A percentile compares a stretch with the other conserved stretches of the same genome.
Conservation (phyloP, 2,113 vertebrate genomes). For the Chlorocebus sabaeus region DNA sequence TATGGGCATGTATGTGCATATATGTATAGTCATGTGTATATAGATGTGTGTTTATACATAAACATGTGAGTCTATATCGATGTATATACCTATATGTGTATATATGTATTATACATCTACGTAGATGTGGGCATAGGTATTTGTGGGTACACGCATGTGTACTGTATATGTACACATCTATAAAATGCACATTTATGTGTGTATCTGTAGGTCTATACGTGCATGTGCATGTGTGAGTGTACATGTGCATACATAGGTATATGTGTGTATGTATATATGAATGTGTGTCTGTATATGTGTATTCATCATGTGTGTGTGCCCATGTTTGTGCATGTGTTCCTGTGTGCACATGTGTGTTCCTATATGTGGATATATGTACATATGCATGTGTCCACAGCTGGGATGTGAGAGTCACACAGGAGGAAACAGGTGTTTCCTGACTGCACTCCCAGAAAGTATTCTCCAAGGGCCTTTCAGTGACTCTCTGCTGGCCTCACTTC, state of each 20-base stretch:
- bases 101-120: too few species aligned
- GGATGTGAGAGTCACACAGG: not conserved
- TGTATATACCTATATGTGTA: too few species aligned
- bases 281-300: too few species aligned
- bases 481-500: not conserved
- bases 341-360: too few species aligned
- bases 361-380: fast-evolving
- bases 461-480: not conserved
- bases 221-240: not conserved
- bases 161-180: not conserved
- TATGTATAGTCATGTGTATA: not conserved
- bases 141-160: not conserved
- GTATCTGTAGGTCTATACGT: not conserved
- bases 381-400: not conserved
- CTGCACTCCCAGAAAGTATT: fast-evolving
- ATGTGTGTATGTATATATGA: too few species aligned
- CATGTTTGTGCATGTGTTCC: too few species aligned
- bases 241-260: too few species aligned
- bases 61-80: not conserved
- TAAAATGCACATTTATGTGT: not conserved
- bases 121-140: not conserved
- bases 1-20: too few species aligned
- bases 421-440: not conserved
- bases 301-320: too few species aligned
- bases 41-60: not conserved